Evolutionary conservation across 2,888 invertebrate genomes (phyloP).

Genomic region (Phasia obesa): DNA sequence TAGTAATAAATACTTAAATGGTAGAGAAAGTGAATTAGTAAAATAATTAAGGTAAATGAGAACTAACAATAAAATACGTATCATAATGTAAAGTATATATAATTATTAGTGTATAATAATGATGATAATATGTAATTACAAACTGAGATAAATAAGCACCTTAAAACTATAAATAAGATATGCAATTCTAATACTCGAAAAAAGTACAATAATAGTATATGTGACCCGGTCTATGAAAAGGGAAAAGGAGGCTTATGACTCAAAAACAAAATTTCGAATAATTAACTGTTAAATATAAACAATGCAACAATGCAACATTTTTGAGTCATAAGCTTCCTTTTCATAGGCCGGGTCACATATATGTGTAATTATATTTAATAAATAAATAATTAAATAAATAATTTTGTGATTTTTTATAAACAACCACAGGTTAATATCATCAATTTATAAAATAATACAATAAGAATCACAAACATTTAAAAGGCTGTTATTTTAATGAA

Average conservation of each 20-base stretch:
- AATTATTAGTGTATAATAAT: conserved; percentile 32
- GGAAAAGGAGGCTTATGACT: no score
- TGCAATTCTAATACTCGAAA: not conserved
- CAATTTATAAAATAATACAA: no score
- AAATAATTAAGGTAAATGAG: not conserved
- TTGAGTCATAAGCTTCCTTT: no score
- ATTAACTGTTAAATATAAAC: no score
- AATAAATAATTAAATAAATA: not conserved
- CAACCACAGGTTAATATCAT: not conserved
- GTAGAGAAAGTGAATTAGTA: conserved; percentile 18
- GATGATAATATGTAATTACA: conserved; percentile 14
- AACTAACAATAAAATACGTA: conserved; percentile 27
- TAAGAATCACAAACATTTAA: not conserved
- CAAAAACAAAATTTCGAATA: not conserved
- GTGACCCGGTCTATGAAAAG: no score
- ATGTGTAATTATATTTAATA: not conserved
- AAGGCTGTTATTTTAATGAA: no score
- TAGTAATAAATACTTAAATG: conserved; percentile 23
- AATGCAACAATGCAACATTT: no score
- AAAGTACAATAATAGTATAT: no score
- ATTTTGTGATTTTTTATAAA: not conserved
- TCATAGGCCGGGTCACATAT: no score
- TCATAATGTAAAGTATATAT: not conserved
- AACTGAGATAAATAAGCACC: conserved; percentile 40
- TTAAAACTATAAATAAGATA: conserved; percentile 30